Evolutionary conservation across 30 jellyfish, hydroid and myxozoan species (phyloP), one percentile per base, ranked within the genome.

Genomic region (Turritopsis dohrnii): DNA sequence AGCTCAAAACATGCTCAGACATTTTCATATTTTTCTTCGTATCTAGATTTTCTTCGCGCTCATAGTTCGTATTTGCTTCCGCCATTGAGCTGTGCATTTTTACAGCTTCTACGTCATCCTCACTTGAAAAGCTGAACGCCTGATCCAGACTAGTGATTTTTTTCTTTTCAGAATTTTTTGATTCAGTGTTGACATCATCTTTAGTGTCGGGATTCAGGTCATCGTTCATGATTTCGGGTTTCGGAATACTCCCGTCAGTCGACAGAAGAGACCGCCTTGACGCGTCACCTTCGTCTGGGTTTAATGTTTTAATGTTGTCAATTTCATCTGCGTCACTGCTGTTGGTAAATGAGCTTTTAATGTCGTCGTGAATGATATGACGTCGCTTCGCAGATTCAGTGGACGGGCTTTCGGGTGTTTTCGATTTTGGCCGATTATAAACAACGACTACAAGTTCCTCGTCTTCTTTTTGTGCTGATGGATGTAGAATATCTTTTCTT

Each of bases 31-130:
- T 41, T 13, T 41, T 41, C 13, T 41, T 41, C 60, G 60, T 3
- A 3, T 41, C 60, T 41, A 41, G 13, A 41, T 41, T 41, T 41
- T 41, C 60, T 41, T 41, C 60, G 9, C 60, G 60, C 60, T 41
- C 60, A 41, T 41, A 41, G 13, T 41, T 41, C 13, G 60, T 41
- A 21, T 69, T 69, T 69, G 1, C 77, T 69, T 69, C 30, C 28
- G 77, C 30, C 28, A 69, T n/a, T n/a, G 77, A 23, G 22, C 77
- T 69, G 19, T 69, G 77, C 30, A 69, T 69, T 19, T 69, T 23
- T 8, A n/a, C 77, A 23, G 77, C 77, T 69, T 69, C 77, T 19
- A n/a, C 30, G 77, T 69, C 77, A 69, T 69, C 77, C 8, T 69
- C 77, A 69, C 77, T 69, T 7, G 77, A 69, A 19, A 69, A 69